Percentiles rank a stretch among this genome's conserved stretches.
Conservation (phyloP, 2,113 vertebrate genomes). For the Vulpes lagopus region DNA sequence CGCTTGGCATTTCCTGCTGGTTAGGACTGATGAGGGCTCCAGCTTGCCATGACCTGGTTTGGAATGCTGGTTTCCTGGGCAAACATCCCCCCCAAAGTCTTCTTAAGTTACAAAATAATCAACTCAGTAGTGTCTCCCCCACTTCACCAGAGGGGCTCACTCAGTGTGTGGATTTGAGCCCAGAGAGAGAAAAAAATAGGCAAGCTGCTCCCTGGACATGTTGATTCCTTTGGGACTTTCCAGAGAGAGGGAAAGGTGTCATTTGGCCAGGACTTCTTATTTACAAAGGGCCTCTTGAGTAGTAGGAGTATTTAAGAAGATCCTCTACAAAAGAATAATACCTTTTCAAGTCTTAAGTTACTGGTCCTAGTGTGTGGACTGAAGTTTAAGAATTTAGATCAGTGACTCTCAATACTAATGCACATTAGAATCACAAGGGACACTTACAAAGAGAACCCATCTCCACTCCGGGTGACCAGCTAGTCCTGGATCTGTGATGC, state of each 20-base stretch:
- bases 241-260: background rate
- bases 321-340: background rate
- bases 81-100: background rate
- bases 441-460: background rate
- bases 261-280: background rate
- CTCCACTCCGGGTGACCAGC: too few relatives aligned
- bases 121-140: background rate
- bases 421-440: background rate
- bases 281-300: background rate
- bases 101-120: constrained; percentile 48
- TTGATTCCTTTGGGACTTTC: background rate
- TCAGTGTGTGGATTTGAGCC: background rate
- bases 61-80: background rate
- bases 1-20: background rate
- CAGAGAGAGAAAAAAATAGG: background rate
- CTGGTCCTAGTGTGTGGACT: background rate
- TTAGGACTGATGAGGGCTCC: background rate
- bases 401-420: background rate
- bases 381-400: background rate
- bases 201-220: background rate
- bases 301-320: background rate
- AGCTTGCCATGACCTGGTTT: background rate
- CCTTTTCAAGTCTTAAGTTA: constrained; percentile 6
- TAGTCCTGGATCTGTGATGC: background rate
- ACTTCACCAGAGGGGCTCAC: background rate